phyloP scores from a whole-genome alignment of 2,113 vertebrate species.

The Sorex araneus region DNA sequence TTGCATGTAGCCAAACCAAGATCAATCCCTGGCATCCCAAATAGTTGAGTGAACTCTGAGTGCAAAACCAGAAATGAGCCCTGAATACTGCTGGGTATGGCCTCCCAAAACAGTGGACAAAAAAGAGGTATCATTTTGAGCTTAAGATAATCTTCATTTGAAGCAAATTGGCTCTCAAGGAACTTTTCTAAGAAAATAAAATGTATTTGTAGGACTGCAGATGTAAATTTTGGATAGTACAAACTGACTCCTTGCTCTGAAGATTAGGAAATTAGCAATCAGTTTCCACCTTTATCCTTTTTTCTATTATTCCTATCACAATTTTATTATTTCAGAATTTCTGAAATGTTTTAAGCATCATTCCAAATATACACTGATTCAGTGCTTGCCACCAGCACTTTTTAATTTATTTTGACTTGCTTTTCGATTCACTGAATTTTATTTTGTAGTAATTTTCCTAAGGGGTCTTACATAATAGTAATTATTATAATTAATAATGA shows the following conservation, averaged over 20 bases:
- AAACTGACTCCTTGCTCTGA: neutral
- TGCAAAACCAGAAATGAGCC: no score
- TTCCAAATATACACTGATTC: neutral
- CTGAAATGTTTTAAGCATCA: neutral
- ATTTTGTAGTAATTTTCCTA: neutral
- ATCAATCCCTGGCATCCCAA: no score
- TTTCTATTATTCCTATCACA: neutral
- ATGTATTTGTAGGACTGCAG: neutral
- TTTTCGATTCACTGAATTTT: slow-evolving; percentile 2
- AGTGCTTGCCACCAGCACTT: neutral
- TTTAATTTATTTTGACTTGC: neutral
- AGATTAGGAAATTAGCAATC: neutral
- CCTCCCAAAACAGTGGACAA: no score
- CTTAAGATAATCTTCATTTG: neutral
- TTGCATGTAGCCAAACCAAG: no score
- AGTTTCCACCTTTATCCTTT: neutral
- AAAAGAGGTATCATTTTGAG: no score
- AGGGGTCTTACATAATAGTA: neutral
- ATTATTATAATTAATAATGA: neutral
- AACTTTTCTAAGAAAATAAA: slow-evolving; percentile 14
- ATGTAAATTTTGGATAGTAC: no score
- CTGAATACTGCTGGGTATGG: no score
- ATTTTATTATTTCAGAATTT: neutral
- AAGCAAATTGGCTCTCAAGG: neutral
- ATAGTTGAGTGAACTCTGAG: no score